Evolutionary conservation across 1,140 invertebrate species (phyloP), one percentile per base, ranked within the genome.

Genomic region (Dendrolimus kikuchii): DNA sequence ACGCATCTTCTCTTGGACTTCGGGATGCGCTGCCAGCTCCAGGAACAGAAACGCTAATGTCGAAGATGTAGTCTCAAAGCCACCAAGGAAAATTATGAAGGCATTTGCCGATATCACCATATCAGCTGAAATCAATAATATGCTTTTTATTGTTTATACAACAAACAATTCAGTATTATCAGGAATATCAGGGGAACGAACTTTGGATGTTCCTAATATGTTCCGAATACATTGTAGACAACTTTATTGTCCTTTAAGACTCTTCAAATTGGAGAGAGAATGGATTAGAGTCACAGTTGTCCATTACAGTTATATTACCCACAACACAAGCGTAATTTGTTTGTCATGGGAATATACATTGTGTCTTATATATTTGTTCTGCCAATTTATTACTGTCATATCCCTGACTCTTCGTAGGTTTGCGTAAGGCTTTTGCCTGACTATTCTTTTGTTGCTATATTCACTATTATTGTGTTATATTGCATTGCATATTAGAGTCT

Each of bases 21-120:
- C 86, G 0, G 88, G 89, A 59, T 92, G 69, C 4, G 85, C 76
- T 0, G 92, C 91, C 43, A 94, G 69, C 53, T 89, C 88, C 63
- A 91, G 89, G 4, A 90, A 71, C 4, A 88, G 75, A 59, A 91
- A 92, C 0, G 88, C 72, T 10, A 92, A 68, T 0, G 90, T 86
- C 0, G 88, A 81, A 5, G 88, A 89, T 0, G 88, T 83, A 0
- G 89, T 88, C 40, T 83, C 81, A 50, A 88, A 82, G 0, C 89
- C 89, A 3, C 88, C 88, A 6, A 89, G 63, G 43, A 89, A 81
- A 54, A 87, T 83, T 51, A 87, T 83, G 63, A 86, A 86, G 0
- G 82, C 82, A 38, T 86, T 86, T 0, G 78, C 82, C 45, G 82
- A 75, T 68, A 86, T 83, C 44, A 86, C 71, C 75, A 86, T 83